These are phyloP conservation scores for Aphidius gifuensis DNA, from an alignment of 1,140 invertebrate genomes.

Conservation along the genomic window DNA sequence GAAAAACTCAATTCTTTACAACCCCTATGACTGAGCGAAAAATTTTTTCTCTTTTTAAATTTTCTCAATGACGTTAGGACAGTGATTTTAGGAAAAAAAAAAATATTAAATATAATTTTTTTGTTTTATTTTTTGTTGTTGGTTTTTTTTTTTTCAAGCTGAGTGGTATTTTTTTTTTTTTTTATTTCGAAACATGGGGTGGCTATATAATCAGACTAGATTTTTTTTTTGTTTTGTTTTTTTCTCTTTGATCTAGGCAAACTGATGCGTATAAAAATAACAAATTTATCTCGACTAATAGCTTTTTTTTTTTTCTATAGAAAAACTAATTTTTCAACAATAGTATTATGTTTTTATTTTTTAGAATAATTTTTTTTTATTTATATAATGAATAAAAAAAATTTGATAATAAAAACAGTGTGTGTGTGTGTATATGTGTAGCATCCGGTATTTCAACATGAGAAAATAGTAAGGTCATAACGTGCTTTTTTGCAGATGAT, in stretches of 20 bases:
- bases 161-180: background rate
- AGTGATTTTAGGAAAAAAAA: conserved; percentile 9
- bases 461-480: too few species aligned
- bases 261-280: too few species aligned
- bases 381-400: too few species aligned
- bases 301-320: background rate
- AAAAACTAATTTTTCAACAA: conserved; percentile 4
- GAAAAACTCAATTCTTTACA: conserved; percentile 17
- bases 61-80: conserved; percentile 14
- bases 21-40: background rate
- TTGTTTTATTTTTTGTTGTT: background rate
- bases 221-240: too few species aligned
- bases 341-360: background rate
- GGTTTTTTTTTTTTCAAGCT: background rate
- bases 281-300: background rate
- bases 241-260: conserved; percentile 23
- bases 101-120: conserved; percentile 5
- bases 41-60: too few species aligned
- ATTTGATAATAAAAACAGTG: too few species aligned
- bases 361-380: too few species aligned
- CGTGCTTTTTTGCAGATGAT: too few species aligned
- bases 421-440: too few species aligned
- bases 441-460: too few species aligned
- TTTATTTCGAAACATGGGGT: background rate
- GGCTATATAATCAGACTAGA: too few species aligned